Conservation (phyloP, 2,797 vertebrate genomes). For the Danio albolineatus region DNA sequence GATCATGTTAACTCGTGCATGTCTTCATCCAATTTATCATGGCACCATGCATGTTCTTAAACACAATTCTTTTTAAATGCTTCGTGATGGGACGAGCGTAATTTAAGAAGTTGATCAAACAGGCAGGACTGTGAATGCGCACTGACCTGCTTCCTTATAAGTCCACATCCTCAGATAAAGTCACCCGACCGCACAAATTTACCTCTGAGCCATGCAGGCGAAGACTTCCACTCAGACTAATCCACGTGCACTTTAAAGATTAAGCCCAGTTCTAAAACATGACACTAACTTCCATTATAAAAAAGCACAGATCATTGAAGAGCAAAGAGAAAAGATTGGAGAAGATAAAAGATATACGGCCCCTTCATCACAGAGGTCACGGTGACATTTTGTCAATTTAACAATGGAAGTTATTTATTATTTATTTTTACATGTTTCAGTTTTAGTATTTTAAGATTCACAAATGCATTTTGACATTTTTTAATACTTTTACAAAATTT, state of each 20-base stretch:
- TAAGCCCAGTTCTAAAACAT: slow-evolving; percentile 38
- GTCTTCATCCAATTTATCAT: neutral
- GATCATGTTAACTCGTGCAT: slow-evolving; percentile 12
- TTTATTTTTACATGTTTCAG: too few species aligned
- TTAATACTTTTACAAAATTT: too few species aligned
- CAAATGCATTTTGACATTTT: too few species aligned
- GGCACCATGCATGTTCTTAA: neutral
- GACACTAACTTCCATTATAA: slow-evolving; percentile 25
- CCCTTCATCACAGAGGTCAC: neutral
- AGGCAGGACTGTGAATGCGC: slow-evolving; percentile 28
- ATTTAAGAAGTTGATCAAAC: slow-evolving; percentile 18
- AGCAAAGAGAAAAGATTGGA: neutral
- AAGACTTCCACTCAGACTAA: slow-evolving; percentile 40
- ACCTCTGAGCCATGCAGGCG: slow-evolving; percentile 33
- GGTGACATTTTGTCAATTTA: neutral
- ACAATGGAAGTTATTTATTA: too few species aligned
- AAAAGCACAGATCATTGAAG: neutral
- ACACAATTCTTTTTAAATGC: neutral
- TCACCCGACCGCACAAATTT: slow-evolving; percentile 41
- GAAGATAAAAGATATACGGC: neutral
- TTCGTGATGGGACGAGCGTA: slow-evolving; percentile 7
- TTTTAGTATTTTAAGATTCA: too few species aligned
- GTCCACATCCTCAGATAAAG: slow-evolving; percentile 48
- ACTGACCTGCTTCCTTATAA: slow-evolving; percentile 52
- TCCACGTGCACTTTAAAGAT: slow-evolving; percentile 29